Evolutionary conservation across 2,113 vertebrate species (phyloP), one percentile per base, ranked within the genome.

Genomic region (Triplophysa dalaica): DNA sequence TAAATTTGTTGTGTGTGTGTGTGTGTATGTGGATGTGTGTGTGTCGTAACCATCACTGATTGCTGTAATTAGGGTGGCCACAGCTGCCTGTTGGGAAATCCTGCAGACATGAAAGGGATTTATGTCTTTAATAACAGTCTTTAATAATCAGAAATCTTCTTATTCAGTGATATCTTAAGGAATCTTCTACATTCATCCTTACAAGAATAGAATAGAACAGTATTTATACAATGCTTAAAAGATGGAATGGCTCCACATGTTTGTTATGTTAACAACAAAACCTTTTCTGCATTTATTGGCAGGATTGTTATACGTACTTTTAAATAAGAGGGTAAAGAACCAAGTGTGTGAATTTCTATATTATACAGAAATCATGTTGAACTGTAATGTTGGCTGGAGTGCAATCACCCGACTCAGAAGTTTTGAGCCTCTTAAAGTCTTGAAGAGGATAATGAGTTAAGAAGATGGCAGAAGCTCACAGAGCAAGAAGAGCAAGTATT

Each of bases 391-490:
- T 52, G 10, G 50, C 26, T 70, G 52, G 2, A 56, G 11, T 70
- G 50, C 26, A 70, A 38, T 38, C 56, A 56, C 48, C 29, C 4
- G 26, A 56, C 69, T 38, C 10, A 56, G 50, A 70, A 13, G 26
- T 38, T 54, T 70, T 70, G 12, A 56, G 17, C 50, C 26, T 33
- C 48, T 70, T 48, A 38, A 12, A 50, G 19, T n/a, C 50, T 19
- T 56, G 50, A 56, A 70, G 69, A 70, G 50, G 69, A 70, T 56
- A 70, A 70, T 56, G 69, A 56, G 69, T 16, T 52, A 52, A 52
- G 13, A 69, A 48, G 66, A 19, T 48, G 8, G 67, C 69, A 70
- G 69, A 38, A 13, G 48, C 69, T 56, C 17, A 21, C 50, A 11
- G 50, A 29, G 66, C 14, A 70, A 56, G 56, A 50, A 70, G 50